Evolutionary conservation across 2,888 invertebrate species (phyloP), one percentile per base, ranked within the genome.

Genomic region (Dryobota labecula): DNA sequence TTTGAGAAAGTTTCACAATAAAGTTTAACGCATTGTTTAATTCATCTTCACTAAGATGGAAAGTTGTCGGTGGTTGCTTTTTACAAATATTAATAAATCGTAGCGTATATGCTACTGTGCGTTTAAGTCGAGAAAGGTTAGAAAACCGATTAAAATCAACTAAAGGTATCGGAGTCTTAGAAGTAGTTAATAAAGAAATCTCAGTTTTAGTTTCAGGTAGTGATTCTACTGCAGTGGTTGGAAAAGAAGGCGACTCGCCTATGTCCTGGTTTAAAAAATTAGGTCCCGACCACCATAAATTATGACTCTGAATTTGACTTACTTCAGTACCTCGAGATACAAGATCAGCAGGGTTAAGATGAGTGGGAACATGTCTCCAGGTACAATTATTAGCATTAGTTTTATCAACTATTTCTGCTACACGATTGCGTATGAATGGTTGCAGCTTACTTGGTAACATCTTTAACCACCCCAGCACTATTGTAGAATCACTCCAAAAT

Each of bases 101-200:
- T n/a, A 56, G 13, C 54, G 6, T n/a, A 3, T 33, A 56, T n/a
- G n/a, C 54, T 56, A 56, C 56, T 43, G 71, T 15, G 36, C 75
- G 71, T 54, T 60, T 68, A 24, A 75, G 41, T 15, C 71, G 45
- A 20, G 53, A 67, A 68, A 75, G 18, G 20, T 51, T 60, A 41
- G 67, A 67, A 60, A 67, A 67, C 0, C 58, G 27, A n/a, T 51
- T 51, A 60, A 51, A 67, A 60, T 60, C 41, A 51, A 60, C 43
- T 18, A 67, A 47, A 38, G 8, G 1, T 36, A 11, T 41, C 9
- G 57, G 24, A 57, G 18, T 60, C 7, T 43, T 30, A 30, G 45
- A 45, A 45, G 45, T 47, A 33, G 43, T n/a, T 38, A 62, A 9
- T 47, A 62, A 62, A 20, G 24, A 47, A 33, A 62, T 2, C 24